Evolutionary conservation across 2,113 vertebrate species (phyloP).

Genomic region (Tiliqua scincoides): DNA sequence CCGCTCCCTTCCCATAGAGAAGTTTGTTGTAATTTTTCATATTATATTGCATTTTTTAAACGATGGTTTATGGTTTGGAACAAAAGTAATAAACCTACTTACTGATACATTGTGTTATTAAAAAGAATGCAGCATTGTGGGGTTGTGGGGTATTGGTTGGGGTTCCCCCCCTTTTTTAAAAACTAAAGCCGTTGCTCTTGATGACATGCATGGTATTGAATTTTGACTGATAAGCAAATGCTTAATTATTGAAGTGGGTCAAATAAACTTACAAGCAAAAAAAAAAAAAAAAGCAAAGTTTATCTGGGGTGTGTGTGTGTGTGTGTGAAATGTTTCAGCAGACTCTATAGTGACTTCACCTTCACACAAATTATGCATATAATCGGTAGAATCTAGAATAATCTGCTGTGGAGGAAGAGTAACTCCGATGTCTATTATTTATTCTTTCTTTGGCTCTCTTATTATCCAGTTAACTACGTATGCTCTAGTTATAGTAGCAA

Average conservation of each 20-base stretch:
- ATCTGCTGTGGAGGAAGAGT: no score
- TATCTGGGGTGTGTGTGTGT: not conserved
- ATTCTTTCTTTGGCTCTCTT: not conserved
- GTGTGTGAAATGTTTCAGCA: not conserved
- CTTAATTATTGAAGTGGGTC: not conserved
- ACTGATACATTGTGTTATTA: slow-evolving; percentile 25
- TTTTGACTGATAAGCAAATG: not conserved
- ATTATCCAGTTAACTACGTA: not conserved
- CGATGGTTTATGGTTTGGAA: slow-evolving; percentile 56
- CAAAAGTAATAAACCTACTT: slow-evolving; percentile 50
- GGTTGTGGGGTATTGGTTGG: not conserved
- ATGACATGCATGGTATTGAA: not conserved
- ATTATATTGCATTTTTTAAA: slow-evolving; percentile 52
- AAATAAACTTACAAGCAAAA: not conserved
- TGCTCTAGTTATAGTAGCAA: not conserved
- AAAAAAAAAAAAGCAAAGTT: not conserved
- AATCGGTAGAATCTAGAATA: no score
- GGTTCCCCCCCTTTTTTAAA: not conserved
- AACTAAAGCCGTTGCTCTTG: slow-evolving; percentile 23
- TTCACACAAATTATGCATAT: not conserved
- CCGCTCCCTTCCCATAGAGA: slow-evolving; percentile 31
- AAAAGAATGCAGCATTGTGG: slow-evolving; percentile 21
- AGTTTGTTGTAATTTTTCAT: slow-evolving; percentile 33
- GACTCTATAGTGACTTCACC: not conserved
- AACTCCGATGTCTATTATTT: not conserved